Evolutionary conservation across 2,113 vertebrate species (phyloP).

Genomic region (Mixornis gularis): DNA sequence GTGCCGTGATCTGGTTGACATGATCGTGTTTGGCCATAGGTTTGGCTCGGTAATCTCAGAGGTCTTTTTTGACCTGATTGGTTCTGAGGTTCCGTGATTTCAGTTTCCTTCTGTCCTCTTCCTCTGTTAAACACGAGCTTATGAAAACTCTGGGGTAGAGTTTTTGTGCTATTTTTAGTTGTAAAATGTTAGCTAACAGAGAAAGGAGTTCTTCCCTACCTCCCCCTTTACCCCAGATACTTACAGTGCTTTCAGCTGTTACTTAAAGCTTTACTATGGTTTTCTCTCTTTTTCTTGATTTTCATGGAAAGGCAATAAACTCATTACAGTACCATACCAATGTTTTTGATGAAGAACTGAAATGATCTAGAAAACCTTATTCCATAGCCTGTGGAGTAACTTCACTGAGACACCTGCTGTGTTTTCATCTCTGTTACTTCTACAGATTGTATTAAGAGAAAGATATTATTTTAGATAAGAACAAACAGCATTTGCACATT

Average conservation of each 20-base stretch:
- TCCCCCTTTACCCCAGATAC: neutral
- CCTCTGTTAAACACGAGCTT: neutral
- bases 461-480: neutral
- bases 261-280: neutral
- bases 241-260: neutral
- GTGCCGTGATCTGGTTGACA: neutral
- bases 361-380: neutral
- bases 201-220: too few species aligned
- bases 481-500: rapidly evolving
- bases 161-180: neutral
- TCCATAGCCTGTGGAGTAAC: neutral
- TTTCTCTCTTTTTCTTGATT: neutral
- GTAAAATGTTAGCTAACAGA: neutral
- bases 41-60: neutral
- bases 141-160: neutral
- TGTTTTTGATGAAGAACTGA: neutral
- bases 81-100: neutral
- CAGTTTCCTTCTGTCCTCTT: neutral
- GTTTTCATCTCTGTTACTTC: neutral
- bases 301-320: neutral
- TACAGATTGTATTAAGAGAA: neutral
- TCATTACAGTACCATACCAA: rapidly evolving
- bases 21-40: neutral
- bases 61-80: neutral
- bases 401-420: neutral